Percentiles rank a stretch among this genome's conserved stretches.
Conservation (phyloP, 2,797 vertebrate genomes). For the Melanogrammus aeglefinus region DNA sequence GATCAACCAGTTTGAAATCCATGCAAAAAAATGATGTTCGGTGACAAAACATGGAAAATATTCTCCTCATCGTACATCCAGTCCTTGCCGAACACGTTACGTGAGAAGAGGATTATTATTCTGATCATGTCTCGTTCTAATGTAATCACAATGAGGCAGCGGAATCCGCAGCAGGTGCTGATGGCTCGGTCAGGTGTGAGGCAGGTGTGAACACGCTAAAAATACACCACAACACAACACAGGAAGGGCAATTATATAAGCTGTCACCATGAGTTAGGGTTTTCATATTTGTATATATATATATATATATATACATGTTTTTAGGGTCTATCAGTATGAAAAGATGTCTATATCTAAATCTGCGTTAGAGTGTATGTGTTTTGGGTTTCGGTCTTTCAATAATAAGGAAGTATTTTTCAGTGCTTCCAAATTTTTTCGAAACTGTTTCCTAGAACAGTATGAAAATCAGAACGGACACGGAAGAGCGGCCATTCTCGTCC, state of each 20-base stretch:
- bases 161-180: neutral
- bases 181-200: neutral
- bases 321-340: neutral
- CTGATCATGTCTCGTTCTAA: neutral
- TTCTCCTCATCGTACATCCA: neutral
- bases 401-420: no score
- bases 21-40: neutral
- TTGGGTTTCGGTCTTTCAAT: no score
- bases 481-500: neutral
- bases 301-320: neutral
- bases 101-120: neutral
- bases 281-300: neutral
- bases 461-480: neutral
- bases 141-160: neutral
- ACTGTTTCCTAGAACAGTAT: no score
- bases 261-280: neutral
- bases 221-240: neutral
- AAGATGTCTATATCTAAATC: no score
- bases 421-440: no score
- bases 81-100: neutral
- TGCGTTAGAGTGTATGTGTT: neutral
- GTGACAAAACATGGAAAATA: neutral
- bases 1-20: neutral
- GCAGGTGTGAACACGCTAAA: neutral
- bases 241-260: neutral